phyloP scores from a whole-genome alignment of 2,113 vertebrate species.

The Xiphorhynchus elegans region DNA sequence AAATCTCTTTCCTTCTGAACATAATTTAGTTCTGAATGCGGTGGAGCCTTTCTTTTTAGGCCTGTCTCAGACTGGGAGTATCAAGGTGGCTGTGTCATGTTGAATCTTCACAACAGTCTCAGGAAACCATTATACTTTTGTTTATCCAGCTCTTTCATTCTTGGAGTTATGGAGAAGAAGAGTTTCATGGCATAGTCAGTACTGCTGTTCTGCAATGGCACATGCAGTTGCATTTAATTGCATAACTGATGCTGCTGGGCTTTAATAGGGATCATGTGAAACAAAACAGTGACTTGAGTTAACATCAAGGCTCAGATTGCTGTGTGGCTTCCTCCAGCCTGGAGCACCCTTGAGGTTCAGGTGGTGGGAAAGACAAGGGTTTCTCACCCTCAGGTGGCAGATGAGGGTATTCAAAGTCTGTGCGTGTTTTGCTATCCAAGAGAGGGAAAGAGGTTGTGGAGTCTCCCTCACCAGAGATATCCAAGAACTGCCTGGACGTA shows the following conservation, averaged over 20 bases:
- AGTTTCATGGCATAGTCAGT: neutral
- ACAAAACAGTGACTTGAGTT: neutral
- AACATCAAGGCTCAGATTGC: neutral
- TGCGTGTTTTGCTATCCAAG: neutral
- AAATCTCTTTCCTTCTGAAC: neutral
- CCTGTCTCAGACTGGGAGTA: neutral
- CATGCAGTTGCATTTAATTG: neutral
- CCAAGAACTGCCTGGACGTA: neutral
- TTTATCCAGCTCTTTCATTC: neutral
- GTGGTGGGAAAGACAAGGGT: neutral
- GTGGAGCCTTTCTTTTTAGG: neutral
- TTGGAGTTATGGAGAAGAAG: neutral
- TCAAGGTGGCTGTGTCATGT: neutral
- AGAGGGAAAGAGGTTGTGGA: neutral
- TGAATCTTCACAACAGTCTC: fast-evolving
- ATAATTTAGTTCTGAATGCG: neutral
- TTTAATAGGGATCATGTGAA: neutral
- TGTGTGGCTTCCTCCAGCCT: neutral
- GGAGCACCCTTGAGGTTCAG: neutral
- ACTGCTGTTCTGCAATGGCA: neutral
- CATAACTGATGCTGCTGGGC: neutral
- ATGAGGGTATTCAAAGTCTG: neutral
- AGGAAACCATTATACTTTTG: neutral
- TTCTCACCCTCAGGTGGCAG: neutral
- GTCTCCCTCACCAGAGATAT: neutral